Evolutionary conservation across 92 coral and sea anemone species (phyloP), one percentile per base, ranked within the genome.

Genomic region (Ricordea florida): DNA sequence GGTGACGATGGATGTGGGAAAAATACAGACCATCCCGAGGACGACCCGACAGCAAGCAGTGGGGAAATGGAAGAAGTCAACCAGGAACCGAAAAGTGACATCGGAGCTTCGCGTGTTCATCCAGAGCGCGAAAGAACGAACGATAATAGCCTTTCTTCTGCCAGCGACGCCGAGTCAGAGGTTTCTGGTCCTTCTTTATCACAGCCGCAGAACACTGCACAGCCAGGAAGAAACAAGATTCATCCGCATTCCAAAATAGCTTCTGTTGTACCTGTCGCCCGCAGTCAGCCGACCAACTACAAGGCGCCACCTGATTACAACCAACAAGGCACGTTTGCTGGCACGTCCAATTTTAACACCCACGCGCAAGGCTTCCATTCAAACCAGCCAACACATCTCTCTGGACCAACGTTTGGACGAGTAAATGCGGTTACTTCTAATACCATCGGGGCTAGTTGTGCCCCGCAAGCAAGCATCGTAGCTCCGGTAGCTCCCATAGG

Each of bases 201-300:
- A 10, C 77, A 40, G 4, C 33, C 66, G 10, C 78, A 55, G 38
- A 43, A 41, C 66, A 28, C 53, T 10, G 49, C 69, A 16, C 70
- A n/a, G 6, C 7, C 44, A 6, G 69, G 59, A n/a, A n/a, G n/a
- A 15, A 73, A 59, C 69, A 73, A 48, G 59, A 61, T 58, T 22
- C 68, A 73, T 0, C 69, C 80, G 1, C 80, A 58, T 11, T 73
- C 80, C 2, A 56, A 65, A 42, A 70, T 70, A 33, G 77, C 77
- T 6, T 38, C 77, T 20, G 77, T 70, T 23, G 77, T 65, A 16
- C 77, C 77, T 11, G 65, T 70, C 1, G 77, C 77, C 22, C 77
- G 77, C 30, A 55, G 21, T 41, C 77, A 41, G 37, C 77, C 69
- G 60, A 58, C 14, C 22, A 73, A 45, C 49, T 60, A 44, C 69